Percentiles rank a stretch among this genome's conserved stretches.
phyloP scores from a whole-genome alignment of 64 coral and sea anemone species.

The Stichodactyla helianthus region DNA sequence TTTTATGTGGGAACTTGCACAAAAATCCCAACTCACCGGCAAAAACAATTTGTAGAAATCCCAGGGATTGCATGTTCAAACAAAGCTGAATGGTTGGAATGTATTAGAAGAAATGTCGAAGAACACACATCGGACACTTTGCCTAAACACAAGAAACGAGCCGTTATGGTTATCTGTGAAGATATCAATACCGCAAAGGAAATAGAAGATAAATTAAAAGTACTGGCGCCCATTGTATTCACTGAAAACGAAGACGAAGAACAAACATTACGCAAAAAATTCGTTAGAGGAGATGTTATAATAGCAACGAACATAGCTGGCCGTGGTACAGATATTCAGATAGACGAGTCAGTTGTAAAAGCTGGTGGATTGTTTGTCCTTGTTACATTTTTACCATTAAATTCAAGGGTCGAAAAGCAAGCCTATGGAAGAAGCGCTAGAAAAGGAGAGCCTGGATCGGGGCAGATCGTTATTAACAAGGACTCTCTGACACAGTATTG shows the following conservation, averaged over 20 bases:
- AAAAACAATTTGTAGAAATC: neutral
- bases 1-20: neutral
- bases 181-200: constrained; percentile 28
- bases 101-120: neutral
- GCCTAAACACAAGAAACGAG: neutral
- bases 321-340: constrained; percentile 21
- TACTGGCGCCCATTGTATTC: neutral
- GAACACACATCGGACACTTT: neutral
- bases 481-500: neutral
- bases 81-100: neutral
- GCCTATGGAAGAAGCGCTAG: constrained; percentile 21
- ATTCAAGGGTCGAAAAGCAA: constrained; percentile 28
- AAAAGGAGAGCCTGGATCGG: constrained; percentile 24
- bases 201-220: no score
- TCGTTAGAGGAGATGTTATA: constrained; percentile 10
- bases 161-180: constrained; percentile 30
- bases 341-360: neutral
- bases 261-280: neutral
- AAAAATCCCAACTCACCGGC: neutral
- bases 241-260: neutral
- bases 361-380: constrained; percentile 29
- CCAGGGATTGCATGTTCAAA: neutral
- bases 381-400: constrained; percentile 16
- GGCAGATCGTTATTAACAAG: constrained; percentile 20
- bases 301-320: constrained; percentile 33